Evolutionary conservation across 1,140 invertebrate genomes (phyloP).

Genomic region (Lepidotrigona ventralis): DNA sequence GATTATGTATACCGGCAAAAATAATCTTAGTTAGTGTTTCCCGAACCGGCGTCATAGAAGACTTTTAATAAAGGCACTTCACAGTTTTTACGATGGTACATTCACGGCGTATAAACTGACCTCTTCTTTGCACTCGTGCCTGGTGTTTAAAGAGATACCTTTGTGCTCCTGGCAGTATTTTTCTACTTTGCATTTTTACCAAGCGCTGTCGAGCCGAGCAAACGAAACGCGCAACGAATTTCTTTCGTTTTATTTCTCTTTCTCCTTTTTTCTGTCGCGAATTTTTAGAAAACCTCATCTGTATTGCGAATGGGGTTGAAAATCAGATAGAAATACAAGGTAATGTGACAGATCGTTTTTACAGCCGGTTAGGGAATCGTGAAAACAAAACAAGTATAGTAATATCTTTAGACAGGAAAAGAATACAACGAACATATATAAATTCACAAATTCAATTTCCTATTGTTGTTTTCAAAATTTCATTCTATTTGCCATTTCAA

Average conservation of each 20-base stretch:
- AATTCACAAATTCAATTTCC: too few relatives aligned
- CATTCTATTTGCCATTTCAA: too few relatives aligned
- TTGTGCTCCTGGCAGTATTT: constrained; percentile 21
- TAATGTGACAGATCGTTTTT: too few relatives aligned
- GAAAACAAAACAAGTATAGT: background rate
- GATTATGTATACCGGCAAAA: background rate
- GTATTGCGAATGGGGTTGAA: background rate
- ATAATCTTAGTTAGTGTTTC: background rate
- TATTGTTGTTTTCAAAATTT: too few relatives aligned
- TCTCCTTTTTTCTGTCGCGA: background rate
- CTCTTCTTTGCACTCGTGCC: background rate
- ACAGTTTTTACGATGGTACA: constrained; percentile 14
- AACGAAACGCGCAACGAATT: constrained; percentile 29
- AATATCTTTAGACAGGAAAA: background rate
- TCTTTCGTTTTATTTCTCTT: background rate
- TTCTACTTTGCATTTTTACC: constrained; percentile 46
- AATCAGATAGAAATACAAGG: background rate
- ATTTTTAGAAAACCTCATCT: constrained; percentile 6
- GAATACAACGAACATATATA: too few relatives aligned
- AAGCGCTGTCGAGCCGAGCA: constrained; percentile 24
- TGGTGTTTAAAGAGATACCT: constrained; percentile 17
- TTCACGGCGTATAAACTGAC: constrained; percentile 14
- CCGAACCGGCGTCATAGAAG: background rate
- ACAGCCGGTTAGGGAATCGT: background rate
- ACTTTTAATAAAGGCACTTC: constrained; percentile 24